phyloP scores from a whole-genome alignment of 2,888 invertebrate genomes.

The Erynnis tages region DNA sequence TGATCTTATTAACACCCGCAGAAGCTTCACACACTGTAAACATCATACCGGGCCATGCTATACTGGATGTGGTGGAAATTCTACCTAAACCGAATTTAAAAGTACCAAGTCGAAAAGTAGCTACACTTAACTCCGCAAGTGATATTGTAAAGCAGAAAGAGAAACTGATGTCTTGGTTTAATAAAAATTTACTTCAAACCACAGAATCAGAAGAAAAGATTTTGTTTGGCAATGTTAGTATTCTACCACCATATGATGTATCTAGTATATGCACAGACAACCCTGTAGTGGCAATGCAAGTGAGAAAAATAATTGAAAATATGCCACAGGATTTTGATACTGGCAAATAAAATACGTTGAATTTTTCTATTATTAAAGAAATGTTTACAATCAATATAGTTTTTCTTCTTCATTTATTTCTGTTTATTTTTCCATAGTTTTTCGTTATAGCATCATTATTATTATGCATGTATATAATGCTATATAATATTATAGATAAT shows the following conservation, averaged over 20 bases:
- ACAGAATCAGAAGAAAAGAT: conserved; percentile 56
- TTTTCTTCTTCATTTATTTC: too few relatives aligned
- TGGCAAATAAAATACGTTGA: conserved; percentile 25
- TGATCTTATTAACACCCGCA: conserved; percentile 53
- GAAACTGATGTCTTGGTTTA: conserved; percentile 59
- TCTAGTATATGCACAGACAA: conserved; percentile 63
- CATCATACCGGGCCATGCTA: conserved; percentile 63
- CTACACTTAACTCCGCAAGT: conserved; percentile 29
- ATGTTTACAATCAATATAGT: too few relatives aligned
- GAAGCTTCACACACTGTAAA: conserved; percentile 46
- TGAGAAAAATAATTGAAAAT: conserved; percentile 55
- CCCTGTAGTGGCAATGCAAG: conserved; percentile 57
- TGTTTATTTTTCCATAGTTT: neutral
- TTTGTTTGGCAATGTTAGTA: conserved; percentile 53
- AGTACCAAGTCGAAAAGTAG: conserved; percentile 40
- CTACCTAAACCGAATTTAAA: conserved; percentile 33
- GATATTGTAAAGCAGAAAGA: conserved; percentile 45
- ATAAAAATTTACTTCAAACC: conserved; percentile 57
- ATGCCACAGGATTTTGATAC: conserved; percentile 57
- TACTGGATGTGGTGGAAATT: conserved; percentile 46
- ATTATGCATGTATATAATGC: too few relatives aligned
- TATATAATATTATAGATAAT: too few relatives aligned
- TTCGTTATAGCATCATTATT: neutral
- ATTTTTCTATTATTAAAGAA: too few relatives aligned
- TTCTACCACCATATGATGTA: conserved; percentile 59